phyloP scores from a whole-genome alignment of 2,888 invertebrate genomes.

The Nudaria mundana region DNA sequence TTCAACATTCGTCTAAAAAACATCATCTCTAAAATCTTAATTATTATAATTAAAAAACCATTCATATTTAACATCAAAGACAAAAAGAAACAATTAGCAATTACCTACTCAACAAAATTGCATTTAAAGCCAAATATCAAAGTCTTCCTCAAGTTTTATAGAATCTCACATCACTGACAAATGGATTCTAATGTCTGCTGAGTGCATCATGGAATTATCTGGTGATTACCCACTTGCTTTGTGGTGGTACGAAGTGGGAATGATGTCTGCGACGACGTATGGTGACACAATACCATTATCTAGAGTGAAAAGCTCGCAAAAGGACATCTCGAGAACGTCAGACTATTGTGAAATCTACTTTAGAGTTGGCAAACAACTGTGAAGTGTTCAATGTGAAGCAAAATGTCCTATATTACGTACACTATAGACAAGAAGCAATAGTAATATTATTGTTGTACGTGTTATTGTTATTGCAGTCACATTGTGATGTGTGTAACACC shows the following conservation, averaged over 20 bases:
- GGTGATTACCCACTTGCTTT: slow-evolving; percentile 78
- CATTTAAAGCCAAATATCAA: slow-evolving; percentile 4
- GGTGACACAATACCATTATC: slow-evolving; percentile 46
- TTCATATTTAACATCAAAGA: slow-evolving; percentile 4
- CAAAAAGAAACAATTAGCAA: slow-evolving; percentile 8
- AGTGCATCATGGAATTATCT: slow-evolving; percentile 67
- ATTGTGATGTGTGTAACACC: too few relatives aligned
- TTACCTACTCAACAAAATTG: slow-evolving; percentile 8
- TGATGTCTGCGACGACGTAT: slow-evolving; percentile 25
- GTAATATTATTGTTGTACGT: too few relatives aligned
- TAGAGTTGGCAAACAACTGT: slow-evolving; percentile 2
- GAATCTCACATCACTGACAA: slow-evolving; percentile 32
- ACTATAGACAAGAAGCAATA: too few relatives aligned
- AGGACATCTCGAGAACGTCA: slow-evolving; percentile 21
- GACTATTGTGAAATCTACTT: slow-evolving; percentile 33
- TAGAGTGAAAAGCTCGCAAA: slow-evolving; percentile 44
- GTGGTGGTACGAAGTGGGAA: slow-evolving; percentile 54
- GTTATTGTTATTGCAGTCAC: too few relatives aligned
- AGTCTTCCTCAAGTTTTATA: background rate
- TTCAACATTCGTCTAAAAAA: too few relatives aligned
- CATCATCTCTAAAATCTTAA: background rate
- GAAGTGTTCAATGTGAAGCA: background rate
- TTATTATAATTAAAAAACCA: slow-evolving; percentile 1
- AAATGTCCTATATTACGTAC: background rate
- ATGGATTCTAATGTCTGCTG: slow-evolving; percentile 66